Conservation (phyloP, 1,140 invertebrate genomes). For the Chironomus striatipennis region DNA sequence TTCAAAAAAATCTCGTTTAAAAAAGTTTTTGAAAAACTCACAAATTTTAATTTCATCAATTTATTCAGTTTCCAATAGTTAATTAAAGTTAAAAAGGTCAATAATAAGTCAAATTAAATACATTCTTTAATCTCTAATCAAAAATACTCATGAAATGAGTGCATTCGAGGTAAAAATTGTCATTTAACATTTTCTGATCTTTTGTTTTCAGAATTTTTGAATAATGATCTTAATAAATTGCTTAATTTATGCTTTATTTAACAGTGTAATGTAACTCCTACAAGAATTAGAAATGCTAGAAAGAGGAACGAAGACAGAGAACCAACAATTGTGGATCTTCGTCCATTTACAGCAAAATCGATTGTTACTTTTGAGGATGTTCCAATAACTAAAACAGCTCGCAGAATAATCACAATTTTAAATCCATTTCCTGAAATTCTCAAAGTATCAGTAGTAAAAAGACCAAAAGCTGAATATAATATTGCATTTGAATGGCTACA, state of each 20-base stretch:
- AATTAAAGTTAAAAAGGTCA: not conserved
- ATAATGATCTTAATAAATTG: not conserved
- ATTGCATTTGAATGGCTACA: slow-evolving; percentile 46
- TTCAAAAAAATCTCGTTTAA: not conserved
- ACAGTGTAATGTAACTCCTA: slow-evolving; percentile 33
- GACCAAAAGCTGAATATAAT: slow-evolving; percentile 42
- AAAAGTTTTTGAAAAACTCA: not conserved
- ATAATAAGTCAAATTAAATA: not conserved
- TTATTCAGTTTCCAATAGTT: not conserved
- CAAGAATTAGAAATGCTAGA: slow-evolving; percentile 33
- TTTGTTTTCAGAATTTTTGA: not conserved
- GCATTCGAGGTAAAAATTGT: slow-evolving; percentile 33
- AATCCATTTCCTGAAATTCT: slow-evolving; percentile 48
- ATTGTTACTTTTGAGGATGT: slow-evolving; percentile 56
- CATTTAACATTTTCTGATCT: not conserved
- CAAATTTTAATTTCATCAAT: not conserved
- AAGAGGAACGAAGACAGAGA: slow-evolving; percentile 33
- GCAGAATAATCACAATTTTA: slow-evolving; percentile 44
- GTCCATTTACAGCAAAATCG: slow-evolving; percentile 51
- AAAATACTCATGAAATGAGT: slow-evolving; percentile 29
- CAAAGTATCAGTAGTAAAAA: slow-evolving; percentile 39
- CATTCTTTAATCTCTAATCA: no score
- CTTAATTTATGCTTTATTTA: not conserved
- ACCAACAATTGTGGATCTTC: slow-evolving; percentile 43
- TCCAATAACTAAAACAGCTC: slow-evolving; percentile 44